Evolutionary conservation across 2,888 invertebrate genomes (phyloP), one percentile per base, ranked within the genome.

Genomic region (Eupeodes latifasciatus): DNA sequence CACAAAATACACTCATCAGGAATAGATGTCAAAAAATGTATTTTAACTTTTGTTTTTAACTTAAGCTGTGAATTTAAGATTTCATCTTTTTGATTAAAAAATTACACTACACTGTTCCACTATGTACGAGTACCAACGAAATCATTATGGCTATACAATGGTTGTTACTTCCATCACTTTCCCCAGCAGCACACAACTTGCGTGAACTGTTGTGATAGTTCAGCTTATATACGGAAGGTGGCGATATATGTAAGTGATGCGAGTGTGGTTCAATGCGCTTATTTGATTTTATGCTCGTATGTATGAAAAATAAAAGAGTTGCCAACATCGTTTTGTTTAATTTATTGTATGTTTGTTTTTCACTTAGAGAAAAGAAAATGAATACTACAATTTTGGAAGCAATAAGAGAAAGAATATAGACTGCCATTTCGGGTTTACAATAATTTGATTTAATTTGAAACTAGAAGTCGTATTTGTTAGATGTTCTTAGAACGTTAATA

Each of bases 91-190:
- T 5, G 40, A 40, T 40, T 40, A 9, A 11, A 16, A 12, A 57
- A 57, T 12, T 64, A 16, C 40, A 44, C 0, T 6, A 36, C 7
- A 16, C 9, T 44, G 6, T 1, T 40, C 44, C 19, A 64, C 62
- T 64, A 11, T 64, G 11, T 5, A 10, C 11, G 44, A 11, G 11
- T 5, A 10, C 11, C 44, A 5, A 12, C 69, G 36, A 36, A 36
- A 76, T 81, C 62, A 51, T 75, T 62, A 51, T 62, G 75, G 27
- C 72, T 57, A 27, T 40, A 2, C 47, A 57, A 47, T 59, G 59
- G 57, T 27, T 53, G 72, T 16, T 69, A 86, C 75, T 75, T 80
- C 80, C 80, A 87, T 87, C 84, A 87, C 87, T 87, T 87, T 87
- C 87, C 80, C 87, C 84, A 83, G 71, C 83, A 83, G 75, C 34